Base-by-base conservation (phyloP, 2,888 invertebrate genomes). In the Coleophora flavipennella region DNA sequence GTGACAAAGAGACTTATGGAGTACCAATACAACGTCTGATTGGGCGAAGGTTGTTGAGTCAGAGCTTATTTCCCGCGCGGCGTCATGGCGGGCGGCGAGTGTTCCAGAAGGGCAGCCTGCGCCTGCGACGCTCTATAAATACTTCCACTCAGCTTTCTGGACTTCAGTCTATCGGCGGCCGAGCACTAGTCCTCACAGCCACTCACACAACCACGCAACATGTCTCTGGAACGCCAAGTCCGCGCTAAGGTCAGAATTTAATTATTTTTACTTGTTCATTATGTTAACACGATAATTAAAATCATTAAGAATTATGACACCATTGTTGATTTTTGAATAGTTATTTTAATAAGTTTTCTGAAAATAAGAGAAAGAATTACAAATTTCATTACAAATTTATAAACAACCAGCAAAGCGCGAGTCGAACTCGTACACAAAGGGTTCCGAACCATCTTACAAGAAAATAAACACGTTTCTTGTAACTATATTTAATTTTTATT, bases 211-310 rank as follows among this genome's bases (percentile, higher is more conserved):
- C 50, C 62, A 66, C 63, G 68, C 65, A 74, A 85, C 72, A 95
- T 95, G 95, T 94, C 95, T 91, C 89, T 95, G 83, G 94, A 95
- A 91, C 92, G 95, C 86, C 92, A 92, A 90, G 93, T 95, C 86
- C 92, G 92, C 76, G 91, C 91, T 75, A 95, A 95, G 92, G 94
- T 95, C 79, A 86, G 86, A 48, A 39, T 64, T 42, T 49, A 51
- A 48, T 46, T 37, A 43, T 42, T 42, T 43, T 41, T 41, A 38
- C 39, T 37, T 12, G 26, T 27, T 26, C 27, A 27, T 14, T 6
- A 20, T n/a, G n/a, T n/a, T n/a, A n/a, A n/a, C n/a, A n/a, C n/a
- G n/a, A n/a, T n/a, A n/a, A n/a, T n/a, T n/a, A n/a, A n/a, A n/a
- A n/a, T n/a, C n/a, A n/a, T n/a, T n/a, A n/a, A n/a, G n/a, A n/a